Evolutionary conservation across 2,797 vertebrate genomes (phyloP).

Genomic region (Melanotaenia trifasciata): DNA sequence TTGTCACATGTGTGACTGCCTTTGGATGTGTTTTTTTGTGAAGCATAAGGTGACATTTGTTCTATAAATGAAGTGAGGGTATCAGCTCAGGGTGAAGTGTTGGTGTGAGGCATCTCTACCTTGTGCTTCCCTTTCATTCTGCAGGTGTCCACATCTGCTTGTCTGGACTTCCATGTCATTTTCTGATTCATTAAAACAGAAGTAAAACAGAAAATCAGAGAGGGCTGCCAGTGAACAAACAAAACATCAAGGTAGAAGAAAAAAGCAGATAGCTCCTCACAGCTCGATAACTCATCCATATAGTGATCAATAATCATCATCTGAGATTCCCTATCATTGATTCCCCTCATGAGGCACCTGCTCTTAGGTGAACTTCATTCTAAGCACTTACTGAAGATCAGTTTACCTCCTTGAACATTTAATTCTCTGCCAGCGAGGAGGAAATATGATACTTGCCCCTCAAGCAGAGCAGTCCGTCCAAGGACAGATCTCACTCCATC

Average conservation of each 20-base stretch:
- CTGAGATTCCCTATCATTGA: slow-evolving; percentile 56
- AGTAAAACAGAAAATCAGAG: background rate
- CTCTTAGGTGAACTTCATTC: slow-evolving; percentile 64
- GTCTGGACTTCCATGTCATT: slow-evolving; percentile 98
- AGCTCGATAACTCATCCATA: slow-evolving; percentile 65
- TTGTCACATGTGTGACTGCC: slow-evolving; percentile 25
- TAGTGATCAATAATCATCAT: slow-evolving; percentile 72
- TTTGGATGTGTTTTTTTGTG: slow-evolving; percentile 18
- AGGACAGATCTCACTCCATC: slow-evolving; percentile 51
- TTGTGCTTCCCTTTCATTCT: slow-evolving; percentile 99
- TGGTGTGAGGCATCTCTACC: slow-evolving; percentile 77
- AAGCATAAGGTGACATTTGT: slow-evolving; percentile 33
- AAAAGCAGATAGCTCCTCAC: slow-evolving; percentile 10
- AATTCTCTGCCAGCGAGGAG: slow-evolving; percentile 44
- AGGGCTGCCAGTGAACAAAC: slow-evolving; percentile 5
- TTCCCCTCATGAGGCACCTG: slow-evolving; percentile 56
- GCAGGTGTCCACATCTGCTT: slow-evolving; percentile 97
- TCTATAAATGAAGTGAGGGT: slow-evolving; percentile 32
- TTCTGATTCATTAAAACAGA: slow-evolving; percentile 83
- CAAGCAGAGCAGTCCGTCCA: slow-evolving; percentile 45
- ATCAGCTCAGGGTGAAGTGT: background rate
- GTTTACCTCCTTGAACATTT: slow-evolving; percentile 65
- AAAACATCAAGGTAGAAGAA: slow-evolving; percentile 25
- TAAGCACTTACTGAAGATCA: slow-evolving; percentile 54
- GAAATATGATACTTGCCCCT: slow-evolving; percentile 59